Evolutionary conservation across 2,888 invertebrate genomes (phyloP).

Genomic region (Hydrotaea cyrtoneurina): DNA sequence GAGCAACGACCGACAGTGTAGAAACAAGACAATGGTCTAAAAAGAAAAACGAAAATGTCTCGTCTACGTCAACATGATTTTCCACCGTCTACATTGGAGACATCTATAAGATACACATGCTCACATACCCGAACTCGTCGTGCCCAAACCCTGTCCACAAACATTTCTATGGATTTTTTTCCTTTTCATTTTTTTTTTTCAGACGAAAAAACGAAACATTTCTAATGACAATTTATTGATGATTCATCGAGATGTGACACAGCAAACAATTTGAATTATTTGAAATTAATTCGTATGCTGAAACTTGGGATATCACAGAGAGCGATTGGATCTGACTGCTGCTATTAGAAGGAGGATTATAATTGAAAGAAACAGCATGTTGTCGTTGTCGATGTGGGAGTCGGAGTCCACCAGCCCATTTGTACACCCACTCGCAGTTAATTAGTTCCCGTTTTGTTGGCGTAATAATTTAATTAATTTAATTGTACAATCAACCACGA

Average conservation of each 20-base stretch:
- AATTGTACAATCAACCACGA: conserved; percentile 58
- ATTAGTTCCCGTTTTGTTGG: conserved; percentile 48
- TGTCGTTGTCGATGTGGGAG: background rate
- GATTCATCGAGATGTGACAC: conserved; percentile 36
- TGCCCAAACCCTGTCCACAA: background rate
- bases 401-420: no score
- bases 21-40: background rate
- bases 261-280: conserved; percentile 31
- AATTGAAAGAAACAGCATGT: conserved; percentile 25
- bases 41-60: conserved; percentile 11
- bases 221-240: conserved; percentile 52
- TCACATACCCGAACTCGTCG: no score
- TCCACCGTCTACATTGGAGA: conserved; percentile 21
- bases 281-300: conserved; percentile 25
- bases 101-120: no score
- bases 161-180: background rate
- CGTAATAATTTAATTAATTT: conserved; percentile 62
- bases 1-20: background rate
- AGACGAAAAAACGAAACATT: background rate
- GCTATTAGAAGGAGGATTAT: background rate
- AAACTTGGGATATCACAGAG: background rate
- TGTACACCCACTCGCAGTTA: conserved; percentile 29
- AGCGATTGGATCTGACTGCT: background rate
- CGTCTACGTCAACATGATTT: conserved; percentile 31
- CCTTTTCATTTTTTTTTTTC: background rate